Base-by-base conservation (phyloP, 2,113 vertebrate species). In the Cyanoderma ruficeps region DNA sequence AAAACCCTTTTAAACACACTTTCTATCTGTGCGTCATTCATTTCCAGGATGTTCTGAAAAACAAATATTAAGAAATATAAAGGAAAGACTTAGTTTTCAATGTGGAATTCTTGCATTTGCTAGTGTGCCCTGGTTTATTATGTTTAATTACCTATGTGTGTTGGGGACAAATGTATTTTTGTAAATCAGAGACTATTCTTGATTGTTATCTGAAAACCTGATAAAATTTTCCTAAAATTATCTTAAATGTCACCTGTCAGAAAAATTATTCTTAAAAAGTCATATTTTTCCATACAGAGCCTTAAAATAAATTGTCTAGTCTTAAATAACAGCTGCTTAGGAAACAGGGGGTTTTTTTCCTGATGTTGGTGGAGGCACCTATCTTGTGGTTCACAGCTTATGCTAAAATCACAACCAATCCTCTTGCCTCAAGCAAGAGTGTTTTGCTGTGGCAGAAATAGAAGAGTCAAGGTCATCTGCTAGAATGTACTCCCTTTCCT, bases 381-480 rank as follows among this genome's bases (percentile, higher is more conserved):
- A 0, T 80, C 33, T 77, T 75, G 70, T 76, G 27, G 42, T 74
- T 92, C 56, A 47, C 13, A 44, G 25, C 13, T 91, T 39, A 23
- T 50, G 53, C 53, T 64, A 61, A 88, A 92, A 86, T 83, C 41
- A 49, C 57, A 74, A 21, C 47, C 37, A 63, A 4, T 77, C 60
- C 16, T 86, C n/a, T 33, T 57, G 69, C 57, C 41, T 89, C 24
- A 14, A 86, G 83, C 60, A 85, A 49, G 24, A 56, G 46, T 50
- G 28, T 71, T 87, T 80, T 94, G 79, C 56, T 78, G 4, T 74
- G 46, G 35, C 64, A 88, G 60, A 70, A 87, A 72, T 11, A 80
- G 83, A 72, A 88, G 61, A 91, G 70, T 85, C 74, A 95, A 96
- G 94, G 94, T 95, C 91, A 83, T 67, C 25, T 89, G 55, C 56